A percentile compares a stretch with the other conserved stretches of the same genome.
phyloP scores from a whole-genome alignment of 1,140 invertebrate genomes.

The Heterodera carotae region DNA sequence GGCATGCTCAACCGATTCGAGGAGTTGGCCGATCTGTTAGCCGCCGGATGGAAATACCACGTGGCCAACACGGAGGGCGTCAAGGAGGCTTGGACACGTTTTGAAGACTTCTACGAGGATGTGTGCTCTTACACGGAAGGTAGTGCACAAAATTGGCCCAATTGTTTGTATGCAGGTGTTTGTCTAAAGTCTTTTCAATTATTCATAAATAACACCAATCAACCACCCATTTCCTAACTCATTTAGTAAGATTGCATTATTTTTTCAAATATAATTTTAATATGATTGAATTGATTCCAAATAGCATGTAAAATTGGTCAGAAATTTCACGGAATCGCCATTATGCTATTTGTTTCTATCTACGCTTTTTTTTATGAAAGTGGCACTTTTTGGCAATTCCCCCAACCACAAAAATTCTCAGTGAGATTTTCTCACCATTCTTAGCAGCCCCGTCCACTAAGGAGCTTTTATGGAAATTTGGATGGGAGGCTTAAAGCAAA shows the following conservation, averaged over 20 bases:
- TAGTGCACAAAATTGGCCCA: slow-evolving; percentile 8
- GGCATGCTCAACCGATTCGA: slow-evolving; percentile 55
- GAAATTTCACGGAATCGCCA: neutral
- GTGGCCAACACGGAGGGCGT: slow-evolving; percentile 62
- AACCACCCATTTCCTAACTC: neutral
- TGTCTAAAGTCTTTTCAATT: too few species aligned
- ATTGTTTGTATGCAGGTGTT: too few species aligned
- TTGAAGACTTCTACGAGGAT: slow-evolving; percentile 57
- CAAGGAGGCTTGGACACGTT: slow-evolving; percentile 57
- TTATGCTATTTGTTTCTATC: neutral
- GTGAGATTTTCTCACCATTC: neutral
- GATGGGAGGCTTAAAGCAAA: neutral
- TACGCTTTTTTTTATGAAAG: neutral
- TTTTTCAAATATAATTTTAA: neutral
- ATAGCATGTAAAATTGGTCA: neutral
- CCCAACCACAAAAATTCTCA: neutral
- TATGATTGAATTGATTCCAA: neutral
- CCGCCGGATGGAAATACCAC: slow-evolving; percentile 64
- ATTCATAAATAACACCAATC: too few species aligned
- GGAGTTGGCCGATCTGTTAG: slow-evolving; percentile 55
- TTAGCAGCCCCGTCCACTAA: neutral
- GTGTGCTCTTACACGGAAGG: slow-evolving; percentile 54
- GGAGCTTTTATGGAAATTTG: neutral
- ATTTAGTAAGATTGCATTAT: neutral
- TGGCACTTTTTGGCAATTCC: neutral